Percentiles rank a stretch among this genome's conserved stretches.
Conservation (phyloP, 2,888 invertebrate species). For the Dynastes grantii region DNA sequence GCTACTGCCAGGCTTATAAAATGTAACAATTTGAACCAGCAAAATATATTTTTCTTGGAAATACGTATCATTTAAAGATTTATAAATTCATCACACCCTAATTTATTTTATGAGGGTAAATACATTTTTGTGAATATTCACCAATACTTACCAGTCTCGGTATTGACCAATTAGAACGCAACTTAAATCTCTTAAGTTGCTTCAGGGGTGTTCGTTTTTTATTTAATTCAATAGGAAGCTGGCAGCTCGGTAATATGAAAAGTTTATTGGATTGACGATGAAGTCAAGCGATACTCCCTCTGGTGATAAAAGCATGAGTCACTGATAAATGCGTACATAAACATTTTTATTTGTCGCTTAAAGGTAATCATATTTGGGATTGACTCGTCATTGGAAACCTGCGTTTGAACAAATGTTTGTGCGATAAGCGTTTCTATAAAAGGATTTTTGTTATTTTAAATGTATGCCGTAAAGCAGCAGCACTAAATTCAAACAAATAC, state of each 20-base stretch:
- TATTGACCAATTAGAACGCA: no score
- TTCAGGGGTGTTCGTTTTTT: background rate
- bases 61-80: no score
- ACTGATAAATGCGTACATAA: background rate
- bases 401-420: background rate
- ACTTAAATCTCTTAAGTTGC: no score
- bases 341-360: background rate
- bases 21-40: background rate
- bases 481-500: no score
- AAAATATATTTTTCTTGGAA: no score
- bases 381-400: background rate
- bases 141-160: no score
- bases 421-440: no score
- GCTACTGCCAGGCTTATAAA: background rate
- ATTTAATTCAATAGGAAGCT: background rate
- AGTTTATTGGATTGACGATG: background rate
- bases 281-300: conserved; percentile 6
- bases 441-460: no score
- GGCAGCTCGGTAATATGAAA: background rate
- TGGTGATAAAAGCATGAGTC: background rate
- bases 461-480: no score
- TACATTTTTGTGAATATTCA: no score
- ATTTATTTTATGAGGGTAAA: no score
- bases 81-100: no score
- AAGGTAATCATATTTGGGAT: background rate